phyloP scores from a whole-genome alignment of 2,888 invertebrate genomes.

The Lingula anatina region DNA sequence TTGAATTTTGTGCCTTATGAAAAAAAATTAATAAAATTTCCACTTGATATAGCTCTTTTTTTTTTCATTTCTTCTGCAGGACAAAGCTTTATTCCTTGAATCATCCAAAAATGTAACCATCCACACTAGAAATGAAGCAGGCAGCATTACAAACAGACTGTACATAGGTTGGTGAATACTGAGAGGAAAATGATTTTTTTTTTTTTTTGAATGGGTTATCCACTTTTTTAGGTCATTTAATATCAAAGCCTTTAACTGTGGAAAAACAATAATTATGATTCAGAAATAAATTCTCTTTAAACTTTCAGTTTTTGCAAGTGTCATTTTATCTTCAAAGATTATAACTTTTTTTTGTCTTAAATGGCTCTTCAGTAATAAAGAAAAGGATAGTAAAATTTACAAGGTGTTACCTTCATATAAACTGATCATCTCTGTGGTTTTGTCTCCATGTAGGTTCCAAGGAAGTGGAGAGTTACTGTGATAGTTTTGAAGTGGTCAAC shows the following conservation, averaged over 20 bases:
- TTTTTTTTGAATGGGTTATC: neutral
- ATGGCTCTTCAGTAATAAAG: no score
- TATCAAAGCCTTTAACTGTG: no score
- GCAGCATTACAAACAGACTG: constrained; percentile 14
- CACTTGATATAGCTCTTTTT: no score
- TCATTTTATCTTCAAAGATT: no score
- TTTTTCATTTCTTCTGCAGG: constrained; percentile 17
- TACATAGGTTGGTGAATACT: constrained; percentile 21
- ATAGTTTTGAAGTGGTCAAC: constrained; percentile 25
- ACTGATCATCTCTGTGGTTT: neutral
- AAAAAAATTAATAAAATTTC: neutral
- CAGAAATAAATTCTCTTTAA: no score
- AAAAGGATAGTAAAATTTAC: no score
- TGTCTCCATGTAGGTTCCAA: constrained; percentile 19
- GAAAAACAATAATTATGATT: no score
- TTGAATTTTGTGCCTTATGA: neutral
- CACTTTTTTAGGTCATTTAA: no score
- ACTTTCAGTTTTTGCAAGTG: no score
- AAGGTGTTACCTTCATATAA: no score
- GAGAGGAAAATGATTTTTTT: neutral
- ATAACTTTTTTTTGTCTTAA: no score
- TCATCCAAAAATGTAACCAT: constrained; percentile 20
- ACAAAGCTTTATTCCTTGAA: constrained; percentile 18
- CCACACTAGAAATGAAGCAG: constrained; percentile 14
- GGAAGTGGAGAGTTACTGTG: constrained; percentile 20